A percentile compares a stretch with the other conserved stretches of the same genome.
Conservation (phyloP, 2,888 invertebrate species). For the Hecatera dysodea region DNA sequence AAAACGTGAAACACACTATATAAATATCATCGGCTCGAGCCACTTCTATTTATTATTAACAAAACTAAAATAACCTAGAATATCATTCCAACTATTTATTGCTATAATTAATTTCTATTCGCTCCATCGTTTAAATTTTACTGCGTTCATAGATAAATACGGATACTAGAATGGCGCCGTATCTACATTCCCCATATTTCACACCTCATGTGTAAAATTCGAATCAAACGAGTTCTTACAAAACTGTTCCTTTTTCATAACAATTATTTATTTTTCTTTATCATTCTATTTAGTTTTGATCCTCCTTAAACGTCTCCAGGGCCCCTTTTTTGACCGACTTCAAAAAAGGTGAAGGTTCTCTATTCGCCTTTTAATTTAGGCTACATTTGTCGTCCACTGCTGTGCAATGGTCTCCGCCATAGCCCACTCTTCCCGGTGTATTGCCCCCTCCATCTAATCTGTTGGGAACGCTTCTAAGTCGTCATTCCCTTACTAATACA, state of each 20-base stretch:
- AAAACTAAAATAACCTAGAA: slow-evolving; percentile 2
- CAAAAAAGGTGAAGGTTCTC: too few species aligned
- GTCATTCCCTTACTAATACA: not conserved
- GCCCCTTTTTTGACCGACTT: not conserved
- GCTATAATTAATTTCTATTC: slow-evolving; percentile 25
- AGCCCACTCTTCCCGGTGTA: too few species aligned
- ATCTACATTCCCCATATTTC: not conserved
- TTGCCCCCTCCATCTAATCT: too few species aligned
- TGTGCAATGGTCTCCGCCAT: too few species aligned
- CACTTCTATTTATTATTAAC: slow-evolving; percentile 5
- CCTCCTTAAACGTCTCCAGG: too few species aligned
- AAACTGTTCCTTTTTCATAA: not conserved
- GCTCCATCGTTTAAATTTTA: slow-evolving; percentile 24
- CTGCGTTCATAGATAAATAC: slow-evolving; percentile 38
- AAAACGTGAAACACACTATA: not conserved
- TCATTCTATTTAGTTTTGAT: not conserved
- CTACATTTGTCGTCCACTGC: too few species aligned
- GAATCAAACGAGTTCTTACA: not conserved
- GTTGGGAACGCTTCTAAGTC: too few species aligned
- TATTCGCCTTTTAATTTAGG: too few species aligned
- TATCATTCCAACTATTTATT: slow-evolving; percentile 15
- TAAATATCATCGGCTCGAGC: not conserved
- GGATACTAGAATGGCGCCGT: slow-evolving; percentile 6
- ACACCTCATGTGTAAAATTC: not conserved
- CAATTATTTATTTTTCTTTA: not conserved